Evolutionary conservation across 2,888 invertebrate species (phyloP).

Genomic region (Suillia variegata): DNA sequence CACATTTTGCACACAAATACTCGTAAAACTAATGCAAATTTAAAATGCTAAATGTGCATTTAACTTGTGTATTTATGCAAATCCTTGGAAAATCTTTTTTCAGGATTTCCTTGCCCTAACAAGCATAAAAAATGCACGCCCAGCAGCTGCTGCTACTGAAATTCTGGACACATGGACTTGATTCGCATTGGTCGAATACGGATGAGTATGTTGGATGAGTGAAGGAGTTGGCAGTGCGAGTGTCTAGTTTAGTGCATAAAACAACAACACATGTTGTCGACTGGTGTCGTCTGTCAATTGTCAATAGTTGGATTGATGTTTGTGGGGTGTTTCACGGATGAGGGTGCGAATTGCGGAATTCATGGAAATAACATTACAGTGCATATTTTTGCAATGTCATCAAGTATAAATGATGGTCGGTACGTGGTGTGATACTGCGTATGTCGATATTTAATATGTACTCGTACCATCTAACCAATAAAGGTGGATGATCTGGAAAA

Average conservation of each 20-base stretch:
- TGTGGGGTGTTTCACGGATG: no score
- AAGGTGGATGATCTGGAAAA: neutral
- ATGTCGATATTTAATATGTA: neutral
- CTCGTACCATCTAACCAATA: no score
- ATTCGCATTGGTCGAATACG: no score
- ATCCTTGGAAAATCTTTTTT: slow-evolving; percentile 51
- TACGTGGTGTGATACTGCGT: neutral
- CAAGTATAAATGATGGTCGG: neutral
- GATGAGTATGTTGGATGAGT: no score
- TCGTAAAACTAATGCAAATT: slow-evolving; percentile 48
- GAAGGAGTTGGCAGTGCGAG: no score
- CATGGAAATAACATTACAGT: neutral
- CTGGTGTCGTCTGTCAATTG: slow-evolving; percentile 43
- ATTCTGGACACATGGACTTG: no score
- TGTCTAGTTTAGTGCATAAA: neutral
- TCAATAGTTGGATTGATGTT: slow-evolving; percentile 44
- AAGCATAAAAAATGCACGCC: no score
- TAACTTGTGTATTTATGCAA: slow-evolving; percentile 56
- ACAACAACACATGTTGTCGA: neutral
- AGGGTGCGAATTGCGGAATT: neutral
- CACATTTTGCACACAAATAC: no score
- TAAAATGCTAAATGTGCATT: slow-evolving; percentile 57
- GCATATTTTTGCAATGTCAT: slow-evolving; percentile 3
- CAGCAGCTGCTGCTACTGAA: no score
- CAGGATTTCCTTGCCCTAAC: no score